Percentiles rank a stretch among this genome's conserved stretches.
Conservation (phyloP, 2,113 vertebrate genomes). For the Halichoeres trimaculatus region DNA sequence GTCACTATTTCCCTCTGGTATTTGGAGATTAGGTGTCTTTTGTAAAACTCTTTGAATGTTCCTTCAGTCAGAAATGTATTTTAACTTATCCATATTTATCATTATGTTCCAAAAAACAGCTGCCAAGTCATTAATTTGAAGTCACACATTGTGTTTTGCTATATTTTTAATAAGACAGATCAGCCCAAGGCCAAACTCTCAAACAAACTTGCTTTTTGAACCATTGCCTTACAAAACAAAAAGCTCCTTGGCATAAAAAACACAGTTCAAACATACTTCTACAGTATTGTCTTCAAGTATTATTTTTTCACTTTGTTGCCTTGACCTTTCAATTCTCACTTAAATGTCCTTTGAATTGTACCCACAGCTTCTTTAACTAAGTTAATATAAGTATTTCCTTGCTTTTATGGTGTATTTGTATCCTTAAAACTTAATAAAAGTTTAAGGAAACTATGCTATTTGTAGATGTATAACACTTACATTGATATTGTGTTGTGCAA, state of each 20-base stretch:
- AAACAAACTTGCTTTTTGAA: neutral
- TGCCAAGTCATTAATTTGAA: neutral
- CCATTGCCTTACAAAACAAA: neutral
- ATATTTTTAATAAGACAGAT: too few species aligned
- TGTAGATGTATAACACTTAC: neutral
- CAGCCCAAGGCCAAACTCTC: too few species aligned
- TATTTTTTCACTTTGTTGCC: neutral
- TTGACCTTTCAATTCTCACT: neutral
- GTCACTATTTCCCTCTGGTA: neutral
- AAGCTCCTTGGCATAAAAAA: neutral
- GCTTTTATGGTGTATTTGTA: conserved; percentile 12
- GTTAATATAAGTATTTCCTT: neutral
- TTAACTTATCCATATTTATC: neutral
- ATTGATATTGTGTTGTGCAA: neutral
- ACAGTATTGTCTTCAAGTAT: neutral
- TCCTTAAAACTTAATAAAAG: conserved; percentile 23
- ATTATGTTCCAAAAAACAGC: neutral
- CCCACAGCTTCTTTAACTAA: neutral
- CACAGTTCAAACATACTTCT: neutral
- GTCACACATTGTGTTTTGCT: neutral
- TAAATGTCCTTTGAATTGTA: too few species aligned
- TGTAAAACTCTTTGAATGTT: neutral
- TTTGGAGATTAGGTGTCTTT: neutral
- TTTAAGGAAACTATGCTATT: neutral
- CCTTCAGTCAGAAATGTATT: neutral